Base-by-base conservation (phyloP, 2,888 invertebrate genomes). In the Eumerus sabulonum region DNA sequence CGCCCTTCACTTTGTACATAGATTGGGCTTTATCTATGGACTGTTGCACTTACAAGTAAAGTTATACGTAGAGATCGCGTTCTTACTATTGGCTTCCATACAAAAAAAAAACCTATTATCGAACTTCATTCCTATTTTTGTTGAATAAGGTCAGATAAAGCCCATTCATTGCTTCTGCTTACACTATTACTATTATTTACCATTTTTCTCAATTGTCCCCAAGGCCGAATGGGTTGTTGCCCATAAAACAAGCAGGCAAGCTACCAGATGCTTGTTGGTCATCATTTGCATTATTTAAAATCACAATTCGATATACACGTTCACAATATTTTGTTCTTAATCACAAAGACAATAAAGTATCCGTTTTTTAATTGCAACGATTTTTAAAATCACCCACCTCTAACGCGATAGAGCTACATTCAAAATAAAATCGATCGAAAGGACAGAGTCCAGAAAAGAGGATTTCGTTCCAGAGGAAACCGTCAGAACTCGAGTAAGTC, bases 401-500 rank as follows among this genome's bases (percentile, higher is more conserved):
- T 27, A 2, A 27, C 27, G 27, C 27, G 7, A 27, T 27, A 27
- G 27, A 27, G 2, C 27, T 27, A 54, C 35, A 50, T 42, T 50
- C 27, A 50, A 44, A 3, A 9, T 42, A 38, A 38, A 40, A 38
- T 38, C 27, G 27, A 2, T 4, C 27, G 27, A 27, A 27, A 27
- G 27, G 27, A 27, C 7, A 7, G 27, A 27, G 7, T 27, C 2
- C 3, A 27, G 27, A 27, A 27, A 27, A 7, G 27, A 27, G 27
- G 27, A 27, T 27, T 27, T 27, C 27, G 3, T 27, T 27, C 7
- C 27, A 42, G 54, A 47, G 44, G 36, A 62, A 62, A 7, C 38
- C 66, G 72, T 71, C 60, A 66, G 76, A 50, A 57, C 60, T 45
- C 64, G 60, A 50, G 50, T 56, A 73, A 59, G 57, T 77, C 59